phyloP scores from a whole-genome alignment of 2,888 invertebrate species.

The Onthophagus sagittarius region DNA sequence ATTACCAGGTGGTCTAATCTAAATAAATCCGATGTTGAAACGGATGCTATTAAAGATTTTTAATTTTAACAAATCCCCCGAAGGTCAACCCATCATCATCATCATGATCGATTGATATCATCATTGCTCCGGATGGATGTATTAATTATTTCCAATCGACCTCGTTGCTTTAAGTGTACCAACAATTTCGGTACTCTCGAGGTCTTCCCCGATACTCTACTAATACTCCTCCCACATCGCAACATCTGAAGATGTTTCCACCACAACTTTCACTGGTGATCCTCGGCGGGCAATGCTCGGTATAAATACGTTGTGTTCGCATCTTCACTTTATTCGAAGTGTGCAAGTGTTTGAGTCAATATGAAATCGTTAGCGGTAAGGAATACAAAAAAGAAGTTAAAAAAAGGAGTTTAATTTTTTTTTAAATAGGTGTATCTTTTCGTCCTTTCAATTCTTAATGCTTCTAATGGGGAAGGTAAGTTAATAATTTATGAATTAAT shows the following conservation, averaged over 20 bases:
- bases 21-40: too few species aligned
- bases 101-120: too few species aligned
- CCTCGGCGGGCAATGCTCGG: not conserved
- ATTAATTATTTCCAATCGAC: too few species aligned
- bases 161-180: not conserved
- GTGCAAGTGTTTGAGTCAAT: not conserved
- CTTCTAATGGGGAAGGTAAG: not conserved
- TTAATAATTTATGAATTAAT: too few species aligned
- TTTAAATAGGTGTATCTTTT: not conserved
- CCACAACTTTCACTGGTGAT: not conserved
- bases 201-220: not conserved
- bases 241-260: not conserved
- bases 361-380: constrained; percentile 3
- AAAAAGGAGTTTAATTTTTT: not conserved
- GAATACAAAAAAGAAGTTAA: not conserved
- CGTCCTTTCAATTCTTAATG: not conserved
- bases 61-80: too few species aligned
- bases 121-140: too few species aligned
- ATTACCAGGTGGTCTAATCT: too few species aligned
- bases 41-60: too few species aligned
- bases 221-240: not conserved
- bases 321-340: not conserved
- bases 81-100: too few species aligned
- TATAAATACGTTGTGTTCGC: not conserved
- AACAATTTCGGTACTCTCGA: not conserved